These are phyloP conservation scores for Sebastes schlegelii DNA, from an alignment of 2,113 vertebrate genomes.

Conservation along the genomic window DNA sequence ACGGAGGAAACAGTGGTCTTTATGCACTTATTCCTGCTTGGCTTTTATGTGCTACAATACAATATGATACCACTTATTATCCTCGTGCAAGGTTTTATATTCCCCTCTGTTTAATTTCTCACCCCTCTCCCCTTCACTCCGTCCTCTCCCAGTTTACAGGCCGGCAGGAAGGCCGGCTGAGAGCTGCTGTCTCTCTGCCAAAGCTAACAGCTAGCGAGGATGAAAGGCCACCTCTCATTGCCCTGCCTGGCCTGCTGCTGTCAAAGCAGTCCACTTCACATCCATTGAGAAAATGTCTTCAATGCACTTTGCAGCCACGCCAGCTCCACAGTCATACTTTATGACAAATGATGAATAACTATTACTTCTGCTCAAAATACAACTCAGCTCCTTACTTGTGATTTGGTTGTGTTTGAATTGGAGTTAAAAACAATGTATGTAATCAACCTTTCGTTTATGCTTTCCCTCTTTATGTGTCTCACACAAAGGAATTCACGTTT, in stretches of 20 bases:
- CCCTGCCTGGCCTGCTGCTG: slow-evolving; percentile 53
- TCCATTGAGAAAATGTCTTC: slow-evolving; percentile 62
- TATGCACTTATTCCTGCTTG: slow-evolving; percentile 26
- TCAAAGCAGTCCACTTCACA: slow-evolving; percentile 55
- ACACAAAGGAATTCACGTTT: not conserved
- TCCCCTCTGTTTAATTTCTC: slow-evolving; percentile 27
- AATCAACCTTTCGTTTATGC: not conserved
- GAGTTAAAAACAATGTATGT: not conserved
- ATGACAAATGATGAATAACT: slow-evolving; percentile 20
- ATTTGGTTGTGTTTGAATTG: slow-evolving; percentile 16
- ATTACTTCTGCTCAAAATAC: not conserved
- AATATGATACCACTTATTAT: slow-evolving; percentile 56
- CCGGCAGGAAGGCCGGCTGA: slow-evolving; percentile 57
- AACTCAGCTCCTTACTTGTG: not conserved
- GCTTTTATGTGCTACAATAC: slow-evolving; percentile 13
- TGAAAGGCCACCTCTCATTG: slow-evolving; percentile 76
- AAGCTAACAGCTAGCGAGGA: slow-evolving; percentile 70
- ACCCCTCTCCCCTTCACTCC: slow-evolving; percentile 6
- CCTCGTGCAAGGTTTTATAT: slow-evolving; percentile 29
- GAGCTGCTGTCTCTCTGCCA: slow-evolving; percentile 66
- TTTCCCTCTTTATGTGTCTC: not conserved
- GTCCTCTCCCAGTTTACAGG: slow-evolving; percentile 39
- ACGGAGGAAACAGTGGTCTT: slow-evolving; percentile 18
- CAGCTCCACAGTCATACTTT: slow-evolving; percentile 26
- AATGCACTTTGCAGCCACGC: slow-evolving; percentile 17